Evolutionary conservation across 2,888 invertebrate genomes (phyloP), one percentile per base, ranked within the genome.

Genomic region (Tenthredo livida): DNA sequence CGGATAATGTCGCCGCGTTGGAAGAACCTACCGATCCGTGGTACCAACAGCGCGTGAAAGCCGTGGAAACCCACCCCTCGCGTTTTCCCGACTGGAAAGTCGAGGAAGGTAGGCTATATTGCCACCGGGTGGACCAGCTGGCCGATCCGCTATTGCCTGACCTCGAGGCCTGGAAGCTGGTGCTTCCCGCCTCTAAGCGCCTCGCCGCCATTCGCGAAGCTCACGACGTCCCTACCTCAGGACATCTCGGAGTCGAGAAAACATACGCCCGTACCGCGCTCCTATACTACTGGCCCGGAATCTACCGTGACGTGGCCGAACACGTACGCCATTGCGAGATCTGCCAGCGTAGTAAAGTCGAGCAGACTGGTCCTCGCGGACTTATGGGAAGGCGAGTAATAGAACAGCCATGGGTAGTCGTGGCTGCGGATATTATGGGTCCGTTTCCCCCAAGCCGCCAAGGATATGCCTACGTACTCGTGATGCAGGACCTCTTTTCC

Each of bases 31-130:
- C 2, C 3, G 73, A 73, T 4, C 3, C 21, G 3, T 73, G 73
- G 73, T 43, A 73, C 21, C 15, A 21, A 2, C 17, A 43, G 43
- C 73, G 47, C 0, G 17, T 43, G 1, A 17, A 2, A 10, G 47
- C n/a, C 1, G 43, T 47, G 12, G n/a, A 29, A n/a, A 47, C 6
- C n/a, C 17, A n/a, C 17, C 73, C 73, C 21, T 4, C 7, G 0
- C 73, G 40, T 0, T 73, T 43, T 21, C 73, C 73, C 2, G 73
- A 73, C n/a, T 73, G 73, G 73, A 73, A 73, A 47, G 29, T 73
- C 29, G 73, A 73, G 10, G 43, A 43, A 17, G 47, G 25, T 15
- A n/a, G 73, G 4, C 43, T 73, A 3, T 73, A 73, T 3, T 21
- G 17, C 9, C 73, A 43, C 43, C 37, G 47, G 40, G 73, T 21